Evolutionary conservation across 2,113 vertebrate genomes (phyloP).

Genomic region (Poecilia latipinna): DNA sequence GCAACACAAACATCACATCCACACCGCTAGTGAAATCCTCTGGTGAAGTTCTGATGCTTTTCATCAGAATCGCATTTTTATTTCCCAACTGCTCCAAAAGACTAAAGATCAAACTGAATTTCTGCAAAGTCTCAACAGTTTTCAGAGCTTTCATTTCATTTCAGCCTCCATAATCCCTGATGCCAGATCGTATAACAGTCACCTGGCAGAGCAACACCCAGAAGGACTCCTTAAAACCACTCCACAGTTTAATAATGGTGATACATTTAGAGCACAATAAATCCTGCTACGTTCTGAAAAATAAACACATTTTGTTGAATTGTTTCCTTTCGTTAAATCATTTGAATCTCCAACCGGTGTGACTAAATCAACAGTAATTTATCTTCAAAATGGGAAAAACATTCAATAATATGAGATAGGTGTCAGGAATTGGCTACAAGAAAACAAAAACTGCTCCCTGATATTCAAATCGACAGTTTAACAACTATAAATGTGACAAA

Average conservation of each 20-base stretch:
- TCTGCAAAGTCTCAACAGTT: neutral
- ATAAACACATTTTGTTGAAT: neutral
- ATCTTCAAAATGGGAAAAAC: too few species aligned
- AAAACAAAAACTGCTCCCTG: neutral
- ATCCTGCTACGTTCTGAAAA: constrained; percentile 1
- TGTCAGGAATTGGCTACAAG: neutral
- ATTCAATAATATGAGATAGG: too few species aligned
- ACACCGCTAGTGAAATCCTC: neutral
- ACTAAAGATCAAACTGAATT: constrained; percentile 8
- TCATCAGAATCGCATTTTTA: constrained; percentile 2
- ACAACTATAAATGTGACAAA: neutral
- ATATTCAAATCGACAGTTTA: too few species aligned
- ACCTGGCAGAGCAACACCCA: constrained; percentile 2
- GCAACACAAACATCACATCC: neutral
- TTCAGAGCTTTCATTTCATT: neutral
- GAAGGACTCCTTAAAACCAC: constrained; percentile 21
- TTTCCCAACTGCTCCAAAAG: neutral
- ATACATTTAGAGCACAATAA: constrained; percentile 9
- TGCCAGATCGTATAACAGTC: neutral
- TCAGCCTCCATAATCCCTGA: constrained; percentile 5
- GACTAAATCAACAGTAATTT: neutral
- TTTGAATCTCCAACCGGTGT: neutral
- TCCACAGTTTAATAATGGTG: constrained; percentile 23
- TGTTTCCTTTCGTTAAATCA: too few species aligned
- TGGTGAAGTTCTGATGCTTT: neutral